phyloP scores from a whole-genome alignment of 2,888 invertebrate species.

The Apodemia mormo region DNA sequence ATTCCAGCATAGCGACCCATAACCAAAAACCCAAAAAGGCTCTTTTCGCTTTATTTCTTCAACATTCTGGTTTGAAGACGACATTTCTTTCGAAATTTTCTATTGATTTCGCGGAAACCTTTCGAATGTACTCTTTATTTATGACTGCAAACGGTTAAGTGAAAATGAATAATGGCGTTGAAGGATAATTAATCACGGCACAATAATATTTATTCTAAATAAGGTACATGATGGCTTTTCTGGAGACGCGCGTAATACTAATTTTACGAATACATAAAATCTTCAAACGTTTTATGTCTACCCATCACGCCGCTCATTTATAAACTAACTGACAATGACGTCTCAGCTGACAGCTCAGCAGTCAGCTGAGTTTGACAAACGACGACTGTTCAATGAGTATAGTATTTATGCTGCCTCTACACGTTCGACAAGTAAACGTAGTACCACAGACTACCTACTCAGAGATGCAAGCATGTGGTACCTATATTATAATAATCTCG shows the following conservation, averaged over 20 bases:
- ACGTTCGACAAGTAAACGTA: too few species aligned
- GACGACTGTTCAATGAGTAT: not conserved
- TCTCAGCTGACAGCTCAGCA: too few species aligned
- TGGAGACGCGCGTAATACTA: conserved; percentile 45
- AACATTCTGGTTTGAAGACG: conserved; percentile 24
- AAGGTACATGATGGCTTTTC: conserved; percentile 63
- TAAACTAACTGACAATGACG: conserved; percentile 42
- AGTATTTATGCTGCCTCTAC: too few species aligned
- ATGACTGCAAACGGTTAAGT: conserved; percentile 23
- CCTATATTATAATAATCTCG: too few species aligned
- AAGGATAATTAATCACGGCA: conserved; percentile 50
- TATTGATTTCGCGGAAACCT: not conserved
- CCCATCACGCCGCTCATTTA: conserved; percentile 48
- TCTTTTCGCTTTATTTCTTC: conserved; percentile 60
- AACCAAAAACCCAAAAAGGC: conserved; percentile 95
- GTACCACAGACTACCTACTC: too few species aligned
- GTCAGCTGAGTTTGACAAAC: conserved; percentile 28
- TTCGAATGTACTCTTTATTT: conserved; percentile 1
- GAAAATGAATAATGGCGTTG: conserved; percentile 51
- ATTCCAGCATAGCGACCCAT: conserved; percentile 97
- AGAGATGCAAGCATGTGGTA: too few species aligned
- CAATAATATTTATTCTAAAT: conserved; percentile 54
- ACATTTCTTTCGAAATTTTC: conserved; percentile 24
- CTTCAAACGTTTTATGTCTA: conserved; percentile 42
- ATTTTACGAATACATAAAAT: conserved; percentile 23